Base-by-base conservation (phyloP, 2,888 invertebrate species). In the Sarcophaga rosellei region DNA sequence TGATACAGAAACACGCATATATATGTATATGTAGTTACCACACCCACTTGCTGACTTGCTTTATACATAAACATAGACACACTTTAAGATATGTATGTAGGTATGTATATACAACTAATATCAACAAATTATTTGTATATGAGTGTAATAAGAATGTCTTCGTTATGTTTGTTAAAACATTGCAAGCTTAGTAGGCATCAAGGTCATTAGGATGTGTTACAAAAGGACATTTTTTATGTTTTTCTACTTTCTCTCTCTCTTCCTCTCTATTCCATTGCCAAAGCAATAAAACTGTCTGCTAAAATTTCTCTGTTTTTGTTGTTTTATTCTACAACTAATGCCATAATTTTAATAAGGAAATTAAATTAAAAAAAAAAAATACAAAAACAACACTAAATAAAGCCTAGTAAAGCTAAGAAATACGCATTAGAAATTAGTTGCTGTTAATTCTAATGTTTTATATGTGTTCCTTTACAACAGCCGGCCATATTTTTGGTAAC, bases 231-330 rank as follows among this genome's bases (percentile, higher is more conserved):
- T 76, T 85, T 72, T 57, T 63, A 45, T 68, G 35, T 35, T 35
- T 35, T 35, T 35, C 35, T 35, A 35, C 35, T 35, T 8, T 6
- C 35, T 35, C 35, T 81, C 17, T 68, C 74, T 66, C 66, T 70
- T 4, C 10, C 23, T 45, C 72, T 53, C 6, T 23, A 15, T 10
- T 3, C 23, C 15, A 53, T 53, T 53, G 53, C 72, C 35, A 15
- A 81, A 84, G 78, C 78, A 86, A 86, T 86, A 86, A 86, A 84
- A 86, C 78, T 86, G 84, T 86, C 86, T 84, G 79, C 53, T 17
- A 81, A 75, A 35, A 84, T 86, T 86, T 82, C 66, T 57, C 15
- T 63, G 81, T 74, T 81, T 65, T 35, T 47, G 35, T 57, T 45
- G 12, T 57, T n/a, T 4, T n/a, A 53, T 59, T 23, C 35, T 12